Percentiles rank a stretch among this genome's conserved stretches.
Evolutionary conservation across 2,113 vertebrate species (phyloP).

Genomic region (Anoura caudifer): DNA sequence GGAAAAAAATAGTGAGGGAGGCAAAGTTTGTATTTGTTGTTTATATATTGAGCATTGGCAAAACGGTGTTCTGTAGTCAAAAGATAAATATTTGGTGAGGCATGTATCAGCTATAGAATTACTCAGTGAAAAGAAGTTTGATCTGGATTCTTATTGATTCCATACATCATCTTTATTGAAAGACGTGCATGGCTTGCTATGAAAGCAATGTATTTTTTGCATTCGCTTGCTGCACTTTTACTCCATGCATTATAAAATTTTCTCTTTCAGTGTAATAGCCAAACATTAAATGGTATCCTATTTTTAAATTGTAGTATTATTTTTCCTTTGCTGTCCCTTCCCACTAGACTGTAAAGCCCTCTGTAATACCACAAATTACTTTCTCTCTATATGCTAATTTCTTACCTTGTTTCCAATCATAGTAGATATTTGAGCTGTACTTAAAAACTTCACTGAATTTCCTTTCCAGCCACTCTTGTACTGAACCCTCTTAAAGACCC

Average conservation of each 20-base stretch:
- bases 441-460: not conserved
- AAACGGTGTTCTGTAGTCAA: conserved; percentile 27
- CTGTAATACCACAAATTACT: not conserved
- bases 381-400: conserved; percentile 9
- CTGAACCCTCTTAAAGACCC: not conserved
- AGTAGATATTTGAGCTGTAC: not conserved
- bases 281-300: conserved; percentile 13
- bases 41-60: conserved; percentile 27
- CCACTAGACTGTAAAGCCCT: not conserved
- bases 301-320: conserved; percentile 45
- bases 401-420: not conserved
- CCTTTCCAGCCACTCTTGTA: not conserved
- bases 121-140: conserved; percentile 32
- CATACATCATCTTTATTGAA: conserved; percentile 66
- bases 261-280: conserved; percentile 17
- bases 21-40: conserved; percentile 48
- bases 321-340: conserved; percentile 16
- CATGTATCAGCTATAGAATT: conserved; percentile 50
- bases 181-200: conserved; percentile 7
- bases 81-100: conserved; percentile 51
- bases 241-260: not conserved
- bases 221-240: conserved; percentile 7
- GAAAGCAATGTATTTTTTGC: conserved; percentile 20
- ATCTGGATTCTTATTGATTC: conserved; percentile 57
- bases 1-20: conserved; percentile 47